Evolutionary conservation across 1,140 invertebrate species (phyloP).

Genomic region (Eurosta solidaginis): DNA sequence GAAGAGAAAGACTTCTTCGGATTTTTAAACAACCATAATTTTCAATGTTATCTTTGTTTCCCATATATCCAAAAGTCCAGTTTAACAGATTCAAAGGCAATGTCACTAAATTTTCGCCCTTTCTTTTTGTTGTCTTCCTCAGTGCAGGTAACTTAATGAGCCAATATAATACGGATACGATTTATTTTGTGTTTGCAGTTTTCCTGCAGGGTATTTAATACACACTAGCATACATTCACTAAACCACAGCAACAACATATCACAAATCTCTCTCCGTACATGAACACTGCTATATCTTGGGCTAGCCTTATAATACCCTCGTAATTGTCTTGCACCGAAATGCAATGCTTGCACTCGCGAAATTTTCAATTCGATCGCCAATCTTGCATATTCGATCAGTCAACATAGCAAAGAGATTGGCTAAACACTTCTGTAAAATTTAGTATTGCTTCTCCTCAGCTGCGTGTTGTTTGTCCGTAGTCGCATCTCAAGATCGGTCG

Average conservation of each 20-base stretch:
- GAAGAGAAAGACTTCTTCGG: too few relatives aligned
- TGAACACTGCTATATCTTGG: background rate
- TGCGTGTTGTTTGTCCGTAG: background rate
- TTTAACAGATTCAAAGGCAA: too few relatives aligned
- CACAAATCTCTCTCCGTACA: background rate
- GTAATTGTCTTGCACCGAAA: background rate
- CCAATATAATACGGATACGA: too few relatives aligned
- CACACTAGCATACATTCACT: background rate
- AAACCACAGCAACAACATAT: background rate
- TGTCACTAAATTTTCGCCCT: too few relatives aligned
- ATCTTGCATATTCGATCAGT: constrained; percentile 6
- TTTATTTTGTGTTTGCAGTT: too few relatives aligned
- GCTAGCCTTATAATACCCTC: too few relatives aligned
- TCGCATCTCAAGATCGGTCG: background rate
- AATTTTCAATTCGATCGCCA: constrained; percentile 16
- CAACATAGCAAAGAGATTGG: background rate
- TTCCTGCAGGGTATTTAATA: background rate
- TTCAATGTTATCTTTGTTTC: too few relatives aligned
- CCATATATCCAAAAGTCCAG: too few relatives aligned
- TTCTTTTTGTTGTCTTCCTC: too few relatives aligned
- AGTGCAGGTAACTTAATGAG: too few relatives aligned
- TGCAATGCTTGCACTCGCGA: constrained; percentile 2
- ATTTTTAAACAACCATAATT: too few relatives aligned
- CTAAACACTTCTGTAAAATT: background rate
- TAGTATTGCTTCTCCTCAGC: background rate